Evolutionary conservation across 2,113 vertebrate genomes (phyloP).

Genomic region (Tamias sibiricus): DNA sequence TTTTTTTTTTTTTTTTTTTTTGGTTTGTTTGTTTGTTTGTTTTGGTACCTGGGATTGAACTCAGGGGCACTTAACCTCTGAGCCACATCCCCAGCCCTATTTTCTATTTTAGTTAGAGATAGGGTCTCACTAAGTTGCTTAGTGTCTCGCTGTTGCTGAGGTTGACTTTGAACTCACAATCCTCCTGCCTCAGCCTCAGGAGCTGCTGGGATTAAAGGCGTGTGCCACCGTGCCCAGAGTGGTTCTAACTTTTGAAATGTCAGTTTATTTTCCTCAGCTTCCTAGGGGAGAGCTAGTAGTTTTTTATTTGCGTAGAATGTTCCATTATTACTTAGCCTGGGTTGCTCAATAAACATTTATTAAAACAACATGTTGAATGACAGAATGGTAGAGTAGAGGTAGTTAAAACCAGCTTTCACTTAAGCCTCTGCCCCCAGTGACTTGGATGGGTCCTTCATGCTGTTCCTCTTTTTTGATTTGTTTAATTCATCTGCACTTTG

Average conservation of each 20-base stretch:
- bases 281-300: background rate
- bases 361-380: background rate
- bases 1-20: too few species aligned
- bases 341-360: background rate
- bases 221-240: background rate
- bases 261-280: slow-evolving; percentile 1
- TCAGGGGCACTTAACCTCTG: too few species aligned
- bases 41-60: too few species aligned
- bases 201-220: too few species aligned
- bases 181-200: too few species aligned
- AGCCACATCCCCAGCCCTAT: too few species aligned
- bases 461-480: background rate
- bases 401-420: background rate
- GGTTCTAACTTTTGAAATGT: background rate
- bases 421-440: background rate
- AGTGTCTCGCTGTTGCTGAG: too few species aligned
- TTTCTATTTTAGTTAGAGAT: too few species aligned
- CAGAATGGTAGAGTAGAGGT: background rate
- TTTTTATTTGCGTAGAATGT: background rate
- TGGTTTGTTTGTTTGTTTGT: too few species aligned
- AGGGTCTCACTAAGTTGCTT: too few species aligned
- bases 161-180: too few species aligned
- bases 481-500: background rate
- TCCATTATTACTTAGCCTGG: background rate
- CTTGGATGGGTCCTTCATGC: background rate